These are phyloP conservation scores for Eremobia ochroleuca DNA, from an alignment of 2,888 invertebrate genomes.

Conservation along the genomic window DNA sequence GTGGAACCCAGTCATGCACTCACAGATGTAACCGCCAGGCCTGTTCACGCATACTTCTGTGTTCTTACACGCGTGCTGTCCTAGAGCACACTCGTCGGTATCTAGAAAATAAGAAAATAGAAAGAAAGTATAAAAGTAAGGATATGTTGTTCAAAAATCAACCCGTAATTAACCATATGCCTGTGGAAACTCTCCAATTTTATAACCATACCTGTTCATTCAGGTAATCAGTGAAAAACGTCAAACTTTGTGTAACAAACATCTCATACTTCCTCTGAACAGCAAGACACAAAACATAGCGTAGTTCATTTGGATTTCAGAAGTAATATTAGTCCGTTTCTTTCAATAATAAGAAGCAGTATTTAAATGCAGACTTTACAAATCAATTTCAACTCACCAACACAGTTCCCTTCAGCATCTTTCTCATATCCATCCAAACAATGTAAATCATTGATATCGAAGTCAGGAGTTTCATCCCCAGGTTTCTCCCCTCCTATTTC, in stretches of 20 bases:
- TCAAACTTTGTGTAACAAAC: too few species aligned
- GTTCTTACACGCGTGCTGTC: constrained; percentile 76
- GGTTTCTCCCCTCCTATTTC: constrained; percentile 67
- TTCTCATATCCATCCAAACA: constrained; percentile 90
- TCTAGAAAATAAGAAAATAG: constrained; percentile 89
- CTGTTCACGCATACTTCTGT: constrained; percentile 74
- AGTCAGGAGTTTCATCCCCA: constrained; percentile 70
- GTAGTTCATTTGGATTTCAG: too few species aligned
- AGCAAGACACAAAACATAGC: too few species aligned
- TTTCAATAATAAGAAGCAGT: not conserved
- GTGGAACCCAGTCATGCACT: constrained; percentile 95
- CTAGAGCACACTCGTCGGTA: constrained; percentile 93
- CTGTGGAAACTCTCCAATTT: too few species aligned
- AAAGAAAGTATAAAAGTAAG: too few species aligned
- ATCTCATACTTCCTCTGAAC: too few species aligned
- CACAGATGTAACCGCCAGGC: constrained; percentile 95
- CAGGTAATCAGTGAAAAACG: too few species aligned
- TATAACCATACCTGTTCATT: too few species aligned
- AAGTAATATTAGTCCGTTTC: not conserved
- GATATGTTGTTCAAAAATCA: too few species aligned
- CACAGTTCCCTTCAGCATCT: constrained; percentile 90
- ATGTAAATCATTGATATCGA: constrained; percentile 75
- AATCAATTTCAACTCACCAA: constrained; percentile 83
- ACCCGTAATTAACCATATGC: too few species aligned
- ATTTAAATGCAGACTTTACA: not conserved